Conservation (phyloP, 53 echinoderm and acorn worm genomes). For the Echinometra lucunter region DNA sequence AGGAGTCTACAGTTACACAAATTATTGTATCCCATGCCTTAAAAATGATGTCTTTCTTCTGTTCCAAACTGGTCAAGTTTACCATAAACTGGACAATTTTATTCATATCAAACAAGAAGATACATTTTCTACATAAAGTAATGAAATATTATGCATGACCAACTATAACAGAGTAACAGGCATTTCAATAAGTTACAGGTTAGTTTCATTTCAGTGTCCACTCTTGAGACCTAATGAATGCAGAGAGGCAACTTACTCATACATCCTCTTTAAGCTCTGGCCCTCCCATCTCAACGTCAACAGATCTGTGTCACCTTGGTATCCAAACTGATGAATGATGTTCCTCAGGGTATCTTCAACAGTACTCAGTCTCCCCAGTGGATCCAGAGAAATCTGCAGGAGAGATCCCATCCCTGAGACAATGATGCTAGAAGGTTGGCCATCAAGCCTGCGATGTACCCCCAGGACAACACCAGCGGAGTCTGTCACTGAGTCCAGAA, state of each 20-base stretch:
- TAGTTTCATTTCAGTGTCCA: background rate
- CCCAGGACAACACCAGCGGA: slow-evolving; percentile 74
- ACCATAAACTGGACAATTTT: too few relatives aligned
- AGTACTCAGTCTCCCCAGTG: slow-evolving; percentile 1
- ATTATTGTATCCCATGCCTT: too few relatives aligned
- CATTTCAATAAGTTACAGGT: too few relatives aligned
- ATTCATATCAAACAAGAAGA: too few relatives aligned
- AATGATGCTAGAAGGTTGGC: slow-evolving; percentile 39
- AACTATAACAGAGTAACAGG: too few relatives aligned
- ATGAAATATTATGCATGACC: too few relatives aligned
- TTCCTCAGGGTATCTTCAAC: slow-evolving; percentile 29
- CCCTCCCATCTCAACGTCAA: slow-evolving; percentile 81
- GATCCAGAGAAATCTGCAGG: slow-evolving; percentile 41
- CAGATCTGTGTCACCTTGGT: slow-evolving; percentile 78
- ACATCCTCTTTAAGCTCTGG: slow-evolving; percentile 77
- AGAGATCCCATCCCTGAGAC: slow-evolving; percentile 44
- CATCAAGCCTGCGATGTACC: slow-evolving; percentile 56
- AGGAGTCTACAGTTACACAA: too few relatives aligned
- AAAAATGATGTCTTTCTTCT: too few relatives aligned
- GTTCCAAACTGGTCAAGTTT: too few relatives aligned
- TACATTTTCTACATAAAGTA: too few relatives aligned
- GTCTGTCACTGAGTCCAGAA: slow-evolving; percentile 74
- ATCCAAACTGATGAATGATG: slow-evolving; percentile 57
- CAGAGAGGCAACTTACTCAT: slow-evolving; percentile 75
- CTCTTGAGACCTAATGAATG: background rate